A percentile compares a stretch with the other conserved stretches of the same genome.
These are phyloP conservation scores for Creontiades dilutus DNA, from an alignment of 2,888 invertebrate genomes.

Conservation along the genomic window DNA sequence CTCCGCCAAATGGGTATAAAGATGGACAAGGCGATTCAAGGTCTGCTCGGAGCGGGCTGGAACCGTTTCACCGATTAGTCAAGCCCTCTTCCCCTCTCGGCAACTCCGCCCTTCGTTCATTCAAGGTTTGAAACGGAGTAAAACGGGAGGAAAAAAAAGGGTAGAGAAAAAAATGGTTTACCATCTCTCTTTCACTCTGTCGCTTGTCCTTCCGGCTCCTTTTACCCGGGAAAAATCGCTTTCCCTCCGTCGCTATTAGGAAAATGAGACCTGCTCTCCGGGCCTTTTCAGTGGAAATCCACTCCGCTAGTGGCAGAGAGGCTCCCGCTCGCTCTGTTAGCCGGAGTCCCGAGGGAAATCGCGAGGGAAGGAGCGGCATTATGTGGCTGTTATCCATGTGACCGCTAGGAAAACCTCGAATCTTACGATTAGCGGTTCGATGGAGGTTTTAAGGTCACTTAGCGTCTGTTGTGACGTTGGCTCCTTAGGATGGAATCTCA, in stretches of 20 bases:
- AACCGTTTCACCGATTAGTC: neutral
- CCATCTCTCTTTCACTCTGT: neutral
- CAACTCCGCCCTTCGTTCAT: neutral
- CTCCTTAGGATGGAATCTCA: too few species aligned
- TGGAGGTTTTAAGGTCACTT: too few species aligned
- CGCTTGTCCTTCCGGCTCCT: neutral
- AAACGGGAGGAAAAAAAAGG: neutral
- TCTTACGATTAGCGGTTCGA: too few species aligned
- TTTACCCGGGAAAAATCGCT: slow-evolving; percentile 17
- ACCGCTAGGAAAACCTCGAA: too few species aligned
- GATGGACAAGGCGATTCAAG: too few species aligned
- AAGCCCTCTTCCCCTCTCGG: neutral
- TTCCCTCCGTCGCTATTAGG: slow-evolving; percentile 30
- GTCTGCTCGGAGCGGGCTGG: neutral
- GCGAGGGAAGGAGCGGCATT: too few species aligned
- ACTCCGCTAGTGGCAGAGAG: neutral
- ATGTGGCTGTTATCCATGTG: too few species aligned
- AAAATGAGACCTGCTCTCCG: neutral
- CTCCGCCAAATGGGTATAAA: too few species aligned
- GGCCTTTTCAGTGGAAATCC: slow-evolving; percentile 24
- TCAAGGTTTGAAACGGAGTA: neutral
- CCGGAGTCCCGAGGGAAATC: too few species aligned
- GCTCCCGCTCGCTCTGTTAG: too few species aligned
- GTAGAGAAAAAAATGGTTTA: neutral
- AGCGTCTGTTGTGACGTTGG: too few species aligned